A percentile compares a stretch with the other conserved stretches of the same genome.
Evolutionary conservation across 2,113 vertebrate genomes (phyloP).

Genomic region (Cynopterus brachyotis): DNA sequence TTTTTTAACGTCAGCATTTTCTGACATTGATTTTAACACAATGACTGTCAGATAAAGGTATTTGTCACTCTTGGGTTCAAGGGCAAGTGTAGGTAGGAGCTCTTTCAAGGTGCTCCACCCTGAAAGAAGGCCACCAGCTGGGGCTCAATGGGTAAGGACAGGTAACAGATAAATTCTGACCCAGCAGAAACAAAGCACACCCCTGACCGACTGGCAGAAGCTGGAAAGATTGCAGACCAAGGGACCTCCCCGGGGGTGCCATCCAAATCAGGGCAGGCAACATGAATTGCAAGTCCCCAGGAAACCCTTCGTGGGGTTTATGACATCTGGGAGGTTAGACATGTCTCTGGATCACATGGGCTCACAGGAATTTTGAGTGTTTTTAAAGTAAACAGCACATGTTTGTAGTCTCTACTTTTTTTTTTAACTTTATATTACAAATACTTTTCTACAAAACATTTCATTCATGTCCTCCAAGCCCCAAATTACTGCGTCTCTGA

Average conservation of each 20-base stretch:
- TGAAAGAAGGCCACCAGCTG: neutral
- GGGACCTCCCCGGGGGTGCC: neutral
- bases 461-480: neutral
- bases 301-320: neutral
- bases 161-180: neutral
- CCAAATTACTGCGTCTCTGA: neutral
- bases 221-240: neutral
- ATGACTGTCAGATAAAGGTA: neutral
- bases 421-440: neutral
- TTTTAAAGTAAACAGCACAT: neutral
- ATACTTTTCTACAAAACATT: neutral
- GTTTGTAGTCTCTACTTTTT: neutral
- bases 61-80: neutral
- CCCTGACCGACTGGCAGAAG: neutral
- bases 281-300: neutral
- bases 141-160: neutral
- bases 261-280: neutral
- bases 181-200: rapidly evolving
- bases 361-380: neutral
- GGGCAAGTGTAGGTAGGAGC: neutral
- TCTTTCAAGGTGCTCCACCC: neutral
- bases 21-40: neutral
- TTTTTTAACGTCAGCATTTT: neutral
- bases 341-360: neutral
- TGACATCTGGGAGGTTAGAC: neutral